Base-by-base conservation (phyloP, 2,797 vertebrate genomes). In the Pantherophis alleghaniensis region DNA sequence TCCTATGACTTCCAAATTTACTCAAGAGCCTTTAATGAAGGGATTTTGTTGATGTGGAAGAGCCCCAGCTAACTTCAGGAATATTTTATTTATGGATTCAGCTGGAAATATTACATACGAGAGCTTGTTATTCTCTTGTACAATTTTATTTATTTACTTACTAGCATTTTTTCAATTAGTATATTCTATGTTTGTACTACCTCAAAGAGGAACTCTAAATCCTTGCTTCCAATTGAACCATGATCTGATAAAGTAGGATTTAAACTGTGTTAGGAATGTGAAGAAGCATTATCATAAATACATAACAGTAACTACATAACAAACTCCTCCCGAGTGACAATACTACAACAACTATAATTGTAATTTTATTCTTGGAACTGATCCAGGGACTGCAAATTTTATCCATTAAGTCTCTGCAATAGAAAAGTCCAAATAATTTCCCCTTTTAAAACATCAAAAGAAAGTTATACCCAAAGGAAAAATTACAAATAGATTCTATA, bases 401-500 rank as follows among this genome's bases (percentile, higher is more conserved):
- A 88, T 16, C 32, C 32, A n/a, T 14, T 60, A 59, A 89, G 22
- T 57, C 14, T 59, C 12, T 26, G 18, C 83, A 93, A 56, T 5
- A 57, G 61, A 69, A 90, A 88, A 47, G 2, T 57, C 9, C 60
- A 69, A 11, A 24, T 18, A 42, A 28, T 26, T 16, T 16, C 22
- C 37, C 22, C n/a, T 10, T 53, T 3, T 5, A 93, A 87, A 74
- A 32, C 32, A 83, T 3, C 79, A 42, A 91, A 66, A 66, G 6
- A 88, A 91, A 91, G 87, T 18, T 88, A 42, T 10, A 61, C 3
- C 37, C 26, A 83, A 47, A 61, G 53, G 14, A 89, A 89, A 61
- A 95, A 91, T 47, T 24, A 83, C 74, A 47, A 83, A 83, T 83
- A 47, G 37, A 83, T 83, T 47, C 74, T 47, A 47, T 83, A 83